Base-by-base conservation (phyloP, 2,113 vertebrate genomes). In the Toxotes jaculatrix region DNA sequence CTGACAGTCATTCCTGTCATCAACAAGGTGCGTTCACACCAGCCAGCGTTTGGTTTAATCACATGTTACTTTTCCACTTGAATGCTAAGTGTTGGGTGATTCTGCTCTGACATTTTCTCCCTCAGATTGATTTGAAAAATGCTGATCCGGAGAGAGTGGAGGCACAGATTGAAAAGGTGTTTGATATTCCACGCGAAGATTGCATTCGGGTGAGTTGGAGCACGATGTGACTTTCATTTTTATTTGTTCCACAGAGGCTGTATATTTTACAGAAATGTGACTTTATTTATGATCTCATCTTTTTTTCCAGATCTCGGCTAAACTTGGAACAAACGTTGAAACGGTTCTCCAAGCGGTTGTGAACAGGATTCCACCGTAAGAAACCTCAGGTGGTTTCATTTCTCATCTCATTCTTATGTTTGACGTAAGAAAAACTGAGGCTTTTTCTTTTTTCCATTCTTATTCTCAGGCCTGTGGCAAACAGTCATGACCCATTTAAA, bases 111-210 rank as follows among this genome's bases (percentile, higher is more conserved):
- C 27, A 7, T 51, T 60, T 43, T 88, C 14, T 77, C 16, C 14
- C 87, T 59, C 79, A 99, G 98, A 99, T 99, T 88, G 98, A 99
- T 91, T 94, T 99, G 82, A 99, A 97, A 95, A 97, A 98, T 87
- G 98, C 98, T 43, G 96, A 98, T 79, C 97, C 98, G 60, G 96
- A 96, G 82, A 93, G 96, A 82, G 97, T 97, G 78, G 97, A 96
- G 92, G 95, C 95, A 45, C 98, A 99, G 91, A 97, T 99, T 82
- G 97, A 99, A 93, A 99, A 96, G 57, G 89, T 97, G 19, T 99
- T 99, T 93, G 97, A 99, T 93, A 98, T 99, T 86, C 96, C 97
- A 60, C 2, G 66, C n/a, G 92, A 95, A 47, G 96, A 99, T 74
- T 99, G 97, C 71, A 93, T 99, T 83, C 95, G 95, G 95, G 98